Evolutionary conservation across 2,888 invertebrate species (phyloP).

Genomic region (Escarpia spicata): DNA sequence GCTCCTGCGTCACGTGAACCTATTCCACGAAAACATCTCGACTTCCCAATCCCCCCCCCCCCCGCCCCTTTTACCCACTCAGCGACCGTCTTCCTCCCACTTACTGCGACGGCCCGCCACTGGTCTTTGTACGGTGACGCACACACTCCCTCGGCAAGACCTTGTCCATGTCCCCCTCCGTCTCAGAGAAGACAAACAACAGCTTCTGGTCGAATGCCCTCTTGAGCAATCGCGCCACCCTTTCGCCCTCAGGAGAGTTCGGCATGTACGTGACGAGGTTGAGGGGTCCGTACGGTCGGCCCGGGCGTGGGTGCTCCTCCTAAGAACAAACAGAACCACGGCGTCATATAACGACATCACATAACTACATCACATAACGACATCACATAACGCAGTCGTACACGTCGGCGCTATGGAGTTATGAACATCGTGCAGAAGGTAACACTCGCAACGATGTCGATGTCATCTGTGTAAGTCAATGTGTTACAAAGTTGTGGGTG

Average conservation of each 20-base stretch:
- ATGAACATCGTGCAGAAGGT: too few relatives aligned
- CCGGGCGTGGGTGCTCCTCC: constrained; percentile 54
- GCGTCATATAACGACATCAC: neutral
- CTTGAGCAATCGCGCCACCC: constrained; percentile 47
- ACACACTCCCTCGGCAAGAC: neutral
- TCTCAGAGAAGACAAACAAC: constrained; percentile 51
- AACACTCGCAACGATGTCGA: too few relatives aligned
- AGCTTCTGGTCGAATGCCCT: constrained; percentile 52
- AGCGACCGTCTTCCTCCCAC: neutral
- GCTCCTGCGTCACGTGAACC: neutral
- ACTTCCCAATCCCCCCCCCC: neutral
- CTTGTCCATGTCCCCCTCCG: neutral
- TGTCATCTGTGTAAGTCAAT: too few relatives aligned
- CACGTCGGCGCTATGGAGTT: too few relatives aligned
- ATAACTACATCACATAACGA: too few relatives aligned
- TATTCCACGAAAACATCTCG: neutral
- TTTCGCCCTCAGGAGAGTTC: constrained; percentile 49
- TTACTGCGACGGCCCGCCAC: neutral
- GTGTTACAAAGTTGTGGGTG: too few relatives aligned
- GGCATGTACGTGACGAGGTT: constrained; percentile 54
- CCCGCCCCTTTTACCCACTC: neutral
- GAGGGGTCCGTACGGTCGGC: constrained; percentile 47
- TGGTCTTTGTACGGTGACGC: neutral
- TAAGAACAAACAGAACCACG: constrained; percentile 27
- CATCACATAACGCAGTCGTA: too few relatives aligned